phyloP scores from a whole-genome alignment of 2,888 invertebrate species.

The Petrolisthes cinctipes region DNA sequence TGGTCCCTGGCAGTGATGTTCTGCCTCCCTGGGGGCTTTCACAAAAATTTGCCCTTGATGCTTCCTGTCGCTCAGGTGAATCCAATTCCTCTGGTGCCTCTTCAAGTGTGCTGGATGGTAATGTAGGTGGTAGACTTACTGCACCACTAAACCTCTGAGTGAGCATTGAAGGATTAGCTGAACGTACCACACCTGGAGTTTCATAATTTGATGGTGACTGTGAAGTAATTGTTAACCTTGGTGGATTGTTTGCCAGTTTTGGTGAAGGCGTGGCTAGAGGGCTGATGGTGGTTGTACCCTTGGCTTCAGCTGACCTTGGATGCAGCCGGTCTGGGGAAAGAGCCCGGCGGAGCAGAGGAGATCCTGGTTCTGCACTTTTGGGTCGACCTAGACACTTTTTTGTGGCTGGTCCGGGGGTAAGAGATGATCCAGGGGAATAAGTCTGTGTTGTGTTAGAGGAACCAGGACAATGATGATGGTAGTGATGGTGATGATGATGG shows the following conservation, averaged over 20 bases:
- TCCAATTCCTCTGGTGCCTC: conserved; percentile 63
- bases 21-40: conserved; percentile 57
- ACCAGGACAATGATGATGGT: conserved; percentile 75
- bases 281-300: conserved; percentile 80
- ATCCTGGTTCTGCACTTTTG: conserved; percentile 89
- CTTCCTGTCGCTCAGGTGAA: conserved; percentile 55
- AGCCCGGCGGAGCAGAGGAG: conserved; percentile 87
- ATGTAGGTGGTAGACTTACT: conserved; percentile 57
- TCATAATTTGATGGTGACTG: conserved; percentile 67
- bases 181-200: conserved; percentile 70
- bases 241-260: conserved; percentile 68
- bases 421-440: conserved; percentile 77
- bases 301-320: conserved; percentile 88
- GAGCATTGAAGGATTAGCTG: conserved; percentile 68
- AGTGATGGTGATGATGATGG: conserved; percentile 64
- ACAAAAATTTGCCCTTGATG: conserved; percentile 50
- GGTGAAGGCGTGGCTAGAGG: conserved; percentile 74
- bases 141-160: conserved; percentile 51
- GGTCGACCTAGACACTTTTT: conserved; percentile 82
- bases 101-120: conserved; percentile 56
- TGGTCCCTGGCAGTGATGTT: conserved; percentile 55
- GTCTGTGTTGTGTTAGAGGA: conserved; percentile 84
- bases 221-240: conserved; percentile 70
- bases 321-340: conserved; percentile 92
- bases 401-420: conserved; percentile 70